Percentiles rank a stretch among this genome's conserved stretches.
phyloP scores from a whole-genome alignment of 2,113 vertebrate genomes.

The Reinhardtius hippoglossoides region DNA sequence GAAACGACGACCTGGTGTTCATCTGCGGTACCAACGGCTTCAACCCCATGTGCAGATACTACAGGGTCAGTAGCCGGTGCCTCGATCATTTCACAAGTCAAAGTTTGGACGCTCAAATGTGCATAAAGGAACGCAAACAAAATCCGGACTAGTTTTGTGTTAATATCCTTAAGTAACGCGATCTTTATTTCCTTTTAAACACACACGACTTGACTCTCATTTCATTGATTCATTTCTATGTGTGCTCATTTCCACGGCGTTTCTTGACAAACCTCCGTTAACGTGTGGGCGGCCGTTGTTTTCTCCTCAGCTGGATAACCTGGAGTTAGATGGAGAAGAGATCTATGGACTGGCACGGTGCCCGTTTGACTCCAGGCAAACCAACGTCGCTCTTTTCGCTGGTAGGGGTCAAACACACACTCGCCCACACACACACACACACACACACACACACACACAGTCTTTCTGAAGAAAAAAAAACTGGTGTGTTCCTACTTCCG shows the following conservation, averaged over 20 bases:
- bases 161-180: not conserved
- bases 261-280: conserved; percentile 27
- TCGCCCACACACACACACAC: conserved; percentile 48
- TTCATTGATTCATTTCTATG: conserved; percentile 16
- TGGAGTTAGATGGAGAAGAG: conserved; percentile 98
- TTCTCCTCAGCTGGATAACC: conserved; percentile 92
- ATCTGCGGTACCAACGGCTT: conserved; percentile 98
- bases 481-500: conserved; percentile 61
- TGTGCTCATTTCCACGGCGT: conserved; percentile 4
- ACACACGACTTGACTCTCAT: not conserved
- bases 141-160: not conserved
- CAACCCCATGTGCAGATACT: conserved; percentile 99
- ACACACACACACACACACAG: not conserved
- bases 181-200: not conserved
- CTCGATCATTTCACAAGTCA: not conserved
- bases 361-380: conserved; percentile 99
- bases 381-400: conserved; percentile 98
- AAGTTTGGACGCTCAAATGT: not conserved
- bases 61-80: conserved; percentile 85
- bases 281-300: conserved; percentile 69
- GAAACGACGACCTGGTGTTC: conserved; percentile 97
- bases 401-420: conserved; percentile 85
- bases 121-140: not conserved
- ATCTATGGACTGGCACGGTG: conserved; percentile 98
- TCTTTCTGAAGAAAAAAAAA: conserved; percentile 38